Conservation (phyloP, 1,140 invertebrate species). For the Coenobita brevimanus region DNA sequence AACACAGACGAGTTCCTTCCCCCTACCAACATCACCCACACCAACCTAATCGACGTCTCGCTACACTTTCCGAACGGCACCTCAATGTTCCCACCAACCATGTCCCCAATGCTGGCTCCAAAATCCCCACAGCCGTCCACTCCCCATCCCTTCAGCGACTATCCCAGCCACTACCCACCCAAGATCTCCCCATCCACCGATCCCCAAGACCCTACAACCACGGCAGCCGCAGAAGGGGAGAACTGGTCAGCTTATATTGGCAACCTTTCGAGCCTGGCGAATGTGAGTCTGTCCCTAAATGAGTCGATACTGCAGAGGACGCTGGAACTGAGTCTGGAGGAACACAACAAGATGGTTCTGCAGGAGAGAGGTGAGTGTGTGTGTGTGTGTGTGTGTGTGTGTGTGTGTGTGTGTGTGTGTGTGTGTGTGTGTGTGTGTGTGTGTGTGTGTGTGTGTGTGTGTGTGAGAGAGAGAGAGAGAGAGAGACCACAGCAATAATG, state of each 20-base stretch:
- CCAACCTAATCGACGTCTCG: constrained; percentile 41
- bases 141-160: constrained; percentile 9
- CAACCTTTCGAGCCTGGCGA: constrained; percentile 26
- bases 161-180: constrained; percentile 31
- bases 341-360: constrained; percentile 44
- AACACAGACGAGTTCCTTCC: constrained; percentile 40
- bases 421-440: neutral
- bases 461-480: neutral
- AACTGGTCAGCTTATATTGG: constrained; percentile 22
- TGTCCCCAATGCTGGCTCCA: neutral
- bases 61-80: neutral
- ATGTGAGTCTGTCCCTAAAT: constrained; percentile 26
- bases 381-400: neutral
- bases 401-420: neutral
- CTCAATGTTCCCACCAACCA: neutral
- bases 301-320: constrained; percentile 33
- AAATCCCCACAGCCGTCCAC: neutral
- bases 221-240: neutral
- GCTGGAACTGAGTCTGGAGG: constrained; percentile 14
- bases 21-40: constrained; percentile 36
- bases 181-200: neutral
- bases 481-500: too few relatives aligned
- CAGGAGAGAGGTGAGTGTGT: constrained; percentile 21
- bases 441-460: constrained; percentile 34
- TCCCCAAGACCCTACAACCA: neutral